Percentiles rank a stretch among this genome's conserved stretches.
phyloP scores from a whole-genome alignment of 2,797 vertebrate genomes.

The Labroides dimidiatus region DNA sequence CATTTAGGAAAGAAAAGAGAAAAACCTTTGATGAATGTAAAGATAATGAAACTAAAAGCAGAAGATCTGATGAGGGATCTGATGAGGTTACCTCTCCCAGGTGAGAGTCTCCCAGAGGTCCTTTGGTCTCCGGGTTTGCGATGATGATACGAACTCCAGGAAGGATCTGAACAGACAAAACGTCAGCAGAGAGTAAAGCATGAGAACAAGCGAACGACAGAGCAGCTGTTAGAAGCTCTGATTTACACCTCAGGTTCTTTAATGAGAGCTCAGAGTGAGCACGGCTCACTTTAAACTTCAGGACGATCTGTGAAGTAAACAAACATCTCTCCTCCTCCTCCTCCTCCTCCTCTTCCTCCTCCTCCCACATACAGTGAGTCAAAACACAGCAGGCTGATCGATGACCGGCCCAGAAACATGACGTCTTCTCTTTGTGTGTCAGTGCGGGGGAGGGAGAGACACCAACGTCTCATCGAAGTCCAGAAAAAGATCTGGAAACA shows the following conservation, averaged over 20 bases:
- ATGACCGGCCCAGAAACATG: slow-evolving; percentile 23
- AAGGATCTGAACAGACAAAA: slow-evolving; percentile 86
- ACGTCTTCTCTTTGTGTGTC: slow-evolving; percentile 43
- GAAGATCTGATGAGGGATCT: too few relatives aligned
- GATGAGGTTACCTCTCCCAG: slow-evolving; percentile 91
- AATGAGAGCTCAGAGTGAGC: not conserved
- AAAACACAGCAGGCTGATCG: slow-evolving; percentile 29
- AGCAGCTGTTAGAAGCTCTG: slow-evolving; percentile 4
- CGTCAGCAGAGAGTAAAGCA: slow-evolving; percentile 4
- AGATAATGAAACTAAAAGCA: not conserved
- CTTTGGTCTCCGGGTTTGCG: slow-evolving; percentile 98
- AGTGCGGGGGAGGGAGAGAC: slow-evolving; percentile 31
- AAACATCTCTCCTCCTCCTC: too few relatives aligned
- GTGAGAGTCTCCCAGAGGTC: slow-evolving; percentile 97
- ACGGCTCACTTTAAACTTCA: not conserved
- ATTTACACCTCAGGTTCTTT: too few relatives aligned
- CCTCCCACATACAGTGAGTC: slow-evolving; percentile 56
- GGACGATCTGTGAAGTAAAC: not conserved
- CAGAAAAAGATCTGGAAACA: slow-evolving; percentile 9
- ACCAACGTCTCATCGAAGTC: not conserved
- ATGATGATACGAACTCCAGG: slow-evolving; percentile 99
- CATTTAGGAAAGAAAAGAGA: too few relatives aligned
- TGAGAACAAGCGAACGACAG: not conserved
- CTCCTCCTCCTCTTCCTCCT: not conserved
- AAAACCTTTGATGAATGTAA: not conserved